Conservation (phyloP, 2,888 invertebrate genomes). For the Cerceris ruficornis region DNA sequence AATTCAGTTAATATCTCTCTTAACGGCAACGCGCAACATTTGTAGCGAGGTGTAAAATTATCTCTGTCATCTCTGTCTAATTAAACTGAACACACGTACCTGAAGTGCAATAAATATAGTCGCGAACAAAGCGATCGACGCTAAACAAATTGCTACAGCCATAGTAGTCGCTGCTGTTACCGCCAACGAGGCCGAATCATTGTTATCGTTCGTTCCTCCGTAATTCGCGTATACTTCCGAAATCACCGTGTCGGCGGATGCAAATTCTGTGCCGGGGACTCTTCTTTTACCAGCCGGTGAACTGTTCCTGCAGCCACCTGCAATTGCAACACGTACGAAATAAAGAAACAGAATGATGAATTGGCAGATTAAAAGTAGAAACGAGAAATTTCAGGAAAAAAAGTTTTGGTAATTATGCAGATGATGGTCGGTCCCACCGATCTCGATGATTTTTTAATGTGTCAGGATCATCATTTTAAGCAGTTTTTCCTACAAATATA, state of each 20-base stretch:
- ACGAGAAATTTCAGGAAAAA: no score
- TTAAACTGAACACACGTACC: slow-evolving; percentile 82
- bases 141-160: slow-evolving; percentile 87
- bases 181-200: slow-evolving; percentile 78
- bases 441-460: no score
- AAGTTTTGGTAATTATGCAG: no score
- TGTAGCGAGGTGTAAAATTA: no score
- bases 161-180: slow-evolving; percentile 87
- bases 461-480: no score
- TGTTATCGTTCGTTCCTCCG: slow-evolving; percentile 60
- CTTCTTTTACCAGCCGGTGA: slow-evolving; percentile 89
- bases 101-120: slow-evolving; percentile 88
- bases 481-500: no score
- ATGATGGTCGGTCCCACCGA: no score
- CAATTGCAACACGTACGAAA: not conserved
- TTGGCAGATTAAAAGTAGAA: no score
- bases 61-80: not conserved
- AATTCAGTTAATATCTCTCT: no score
- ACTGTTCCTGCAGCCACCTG: slow-evolving; percentile 89
- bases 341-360: no score
- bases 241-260: slow-evolving; percentile 65
- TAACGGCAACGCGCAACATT: no score
- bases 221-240: slow-evolving; percentile 63
- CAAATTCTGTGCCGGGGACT: slow-evolving; percentile 84
- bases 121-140: slow-evolving; percentile 87